Conservation (phyloP, 2,113 vertebrate genomes). For the Apaloderma vittatum region DNA sequence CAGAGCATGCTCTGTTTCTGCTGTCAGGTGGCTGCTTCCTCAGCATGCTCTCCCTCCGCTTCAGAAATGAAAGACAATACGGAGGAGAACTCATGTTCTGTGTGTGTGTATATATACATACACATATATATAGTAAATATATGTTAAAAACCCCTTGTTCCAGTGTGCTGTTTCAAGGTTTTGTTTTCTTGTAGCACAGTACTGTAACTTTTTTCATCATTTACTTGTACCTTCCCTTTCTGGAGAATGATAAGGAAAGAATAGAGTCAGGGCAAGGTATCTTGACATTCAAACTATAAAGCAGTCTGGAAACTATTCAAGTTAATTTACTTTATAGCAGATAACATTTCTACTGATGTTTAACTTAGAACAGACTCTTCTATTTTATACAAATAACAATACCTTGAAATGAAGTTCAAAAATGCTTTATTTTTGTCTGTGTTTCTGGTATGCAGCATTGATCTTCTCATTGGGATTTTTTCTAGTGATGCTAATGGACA, state of each 20-base stretch:
- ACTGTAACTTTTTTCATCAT: not conserved
- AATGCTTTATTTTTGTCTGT: not conserved
- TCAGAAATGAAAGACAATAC: not conserved
- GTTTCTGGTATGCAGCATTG: not conserved
- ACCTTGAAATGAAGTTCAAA: not conserved
- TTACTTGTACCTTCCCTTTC: not conserved
- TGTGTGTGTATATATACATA: not conserved
- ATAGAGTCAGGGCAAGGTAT: not conserved
- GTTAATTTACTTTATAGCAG: not conserved
- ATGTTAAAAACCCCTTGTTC: not conserved
- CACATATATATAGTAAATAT: not conserved
- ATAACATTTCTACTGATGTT: not conserved
- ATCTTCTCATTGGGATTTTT: not conserved
- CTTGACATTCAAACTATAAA: not conserved
- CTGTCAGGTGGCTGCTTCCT: not conserved
- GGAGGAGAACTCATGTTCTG: not conserved
- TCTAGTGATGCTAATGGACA: not conserved
- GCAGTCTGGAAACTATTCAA: not conserved
- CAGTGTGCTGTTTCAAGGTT: not conserved
- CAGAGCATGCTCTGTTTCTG: not conserved
- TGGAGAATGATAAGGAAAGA: not conserved
- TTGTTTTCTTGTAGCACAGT: not conserved
- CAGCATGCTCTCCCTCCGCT: not conserved
- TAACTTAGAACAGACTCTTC: not conserved
- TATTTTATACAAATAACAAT: not conserved